Evolutionary conservation across 2,797 vertebrate species (phyloP).

Genomic region (Liasis olivaceus): DNA sequence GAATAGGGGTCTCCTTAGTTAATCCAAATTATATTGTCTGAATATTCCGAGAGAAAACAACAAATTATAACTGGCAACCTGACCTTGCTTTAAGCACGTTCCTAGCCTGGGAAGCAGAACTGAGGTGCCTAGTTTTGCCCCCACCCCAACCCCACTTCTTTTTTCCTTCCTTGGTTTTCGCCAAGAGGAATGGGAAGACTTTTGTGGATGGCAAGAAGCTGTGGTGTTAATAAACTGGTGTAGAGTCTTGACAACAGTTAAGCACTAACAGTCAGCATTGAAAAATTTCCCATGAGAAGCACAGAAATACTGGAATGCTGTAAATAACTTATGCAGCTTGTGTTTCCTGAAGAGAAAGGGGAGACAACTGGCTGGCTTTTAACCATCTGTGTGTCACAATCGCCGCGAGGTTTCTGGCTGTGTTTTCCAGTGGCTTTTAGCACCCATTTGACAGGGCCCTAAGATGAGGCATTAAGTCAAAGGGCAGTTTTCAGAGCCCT

Average conservation of each 20-base stretch:
- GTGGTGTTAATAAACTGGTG: constrained; percentile 40
- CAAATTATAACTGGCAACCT: not conserved
- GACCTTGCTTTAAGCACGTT: not conserved
- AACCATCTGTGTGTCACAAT: constrained; percentile 20
- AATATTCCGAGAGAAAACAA: not conserved
- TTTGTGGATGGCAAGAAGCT: not conserved
- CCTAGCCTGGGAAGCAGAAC: not conserved
- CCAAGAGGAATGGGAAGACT: not conserved
- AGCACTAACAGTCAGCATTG: constrained; percentile 35
- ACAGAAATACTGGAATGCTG: constrained; percentile 47
- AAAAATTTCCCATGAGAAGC: constrained; percentile 63
- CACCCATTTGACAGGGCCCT: not conserved
- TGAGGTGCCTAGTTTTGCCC: not conserved
- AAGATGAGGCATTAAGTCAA: constrained; percentile 1
- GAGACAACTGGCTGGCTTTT: constrained; percentile 26
- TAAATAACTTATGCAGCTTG: constrained; percentile 49
- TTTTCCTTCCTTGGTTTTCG: not conserved
- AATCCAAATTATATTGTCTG: not conserved
- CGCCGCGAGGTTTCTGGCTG: constrained; percentile 2
- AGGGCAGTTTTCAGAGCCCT: not conserved
- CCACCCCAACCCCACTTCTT: not conserved
- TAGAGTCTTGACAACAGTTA: constrained; percentile 45
- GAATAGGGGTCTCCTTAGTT: too few species aligned
- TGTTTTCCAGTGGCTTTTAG: constrained; percentile 23
- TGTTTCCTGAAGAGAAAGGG: constrained; percentile 53